Conservation (phyloP, 2,113 vertebrate species). For the Acrocephalus kingi region DNA sequence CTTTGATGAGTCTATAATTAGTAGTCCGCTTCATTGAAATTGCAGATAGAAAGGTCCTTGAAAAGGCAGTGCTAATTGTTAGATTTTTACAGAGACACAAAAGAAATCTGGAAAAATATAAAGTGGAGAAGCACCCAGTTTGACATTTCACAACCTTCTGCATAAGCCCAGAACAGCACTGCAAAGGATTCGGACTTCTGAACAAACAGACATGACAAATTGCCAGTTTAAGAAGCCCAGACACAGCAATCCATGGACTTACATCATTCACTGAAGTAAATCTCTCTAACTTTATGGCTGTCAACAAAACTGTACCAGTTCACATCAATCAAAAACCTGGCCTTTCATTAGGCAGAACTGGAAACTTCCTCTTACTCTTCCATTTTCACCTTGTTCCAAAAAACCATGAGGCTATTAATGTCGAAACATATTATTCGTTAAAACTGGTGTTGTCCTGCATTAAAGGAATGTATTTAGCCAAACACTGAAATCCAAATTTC, state of each 20-base stretch:
- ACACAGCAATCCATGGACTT: background rate
- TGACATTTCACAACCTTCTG: slow-evolving; percentile 58
- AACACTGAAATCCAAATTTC: background rate
- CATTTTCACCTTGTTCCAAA: background rate
- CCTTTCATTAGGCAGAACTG: background rate
- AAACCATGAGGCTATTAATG: background rate
- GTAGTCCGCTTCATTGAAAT: background rate
- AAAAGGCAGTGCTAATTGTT: background rate
- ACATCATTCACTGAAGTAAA: background rate
- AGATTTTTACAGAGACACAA: slow-evolving; percentile 6
- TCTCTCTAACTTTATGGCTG: background rate
- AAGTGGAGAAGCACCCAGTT: slow-evolving; percentile 29
- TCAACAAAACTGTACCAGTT: background rate
- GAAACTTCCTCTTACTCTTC: background rate
- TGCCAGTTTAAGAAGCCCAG: slow-evolving; percentile 38
- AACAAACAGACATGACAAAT: slow-evolving; percentile 41
- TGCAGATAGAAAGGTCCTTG: background rate
- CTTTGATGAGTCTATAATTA: slow-evolving; percentile 49
- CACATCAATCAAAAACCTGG: background rate
- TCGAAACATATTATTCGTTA: background rate
- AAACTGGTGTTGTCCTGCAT: background rate
- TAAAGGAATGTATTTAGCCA: background rate
- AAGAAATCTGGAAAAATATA: slow-evolving; percentile 49
- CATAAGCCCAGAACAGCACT: slow-evolving; percentile 26
- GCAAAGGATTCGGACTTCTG: slow-evolving; percentile 36